Evolutionary conservation across 2,888 invertebrate genomes (phyloP), one percentile per base, ranked within the genome.

Genomic region (Acrocera orbiculus): DNA sequence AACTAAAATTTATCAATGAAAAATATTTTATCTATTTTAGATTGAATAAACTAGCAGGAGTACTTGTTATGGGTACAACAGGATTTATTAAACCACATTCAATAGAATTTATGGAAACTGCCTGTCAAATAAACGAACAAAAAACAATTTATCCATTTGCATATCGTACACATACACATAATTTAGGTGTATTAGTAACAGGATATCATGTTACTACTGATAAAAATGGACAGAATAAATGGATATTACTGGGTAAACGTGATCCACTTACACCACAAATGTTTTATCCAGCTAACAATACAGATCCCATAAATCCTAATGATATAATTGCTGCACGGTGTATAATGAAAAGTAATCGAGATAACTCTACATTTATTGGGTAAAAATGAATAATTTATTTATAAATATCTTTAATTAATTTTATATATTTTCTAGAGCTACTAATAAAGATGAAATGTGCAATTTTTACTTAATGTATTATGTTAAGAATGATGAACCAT

Each of bases 381-480:
- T 82, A 60, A 63, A 65, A 54, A 8, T 4, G n/a, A 22, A 22
- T 10, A 22, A 22, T 7, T 10, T 23, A 11, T 23, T 11, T 11
- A 11, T 9, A 9, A 22, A 10, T 9, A 7, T 7, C 22, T 10
- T 22, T 4, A 23, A 7, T 3, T 6, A 23, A 7, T 23, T 23
- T 23, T 23, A 4, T 7, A n/a, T 32, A 20, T 26, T 20, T 31
- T 19, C 25, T 23, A 80, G 83, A 1, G 66, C 77, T 2, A 89
- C 89, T 16, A 83, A 81, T 52, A 68, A 74, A 10, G 85, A 90
- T 47, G 90, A 92, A 61, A 92, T 92, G 90, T 92, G 90, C 63
- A 92, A 90, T 60, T 89, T 90, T 60, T 92, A 92, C 58, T 56
- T 92, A 2, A 86, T 90, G 85, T 90, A 90, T 57, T 90, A 83